Evolutionary conservation across 2,113 vertebrate species (phyloP), one percentile per base, ranked within the genome.

Genomic region (Hydrolagus affinis): DNA sequence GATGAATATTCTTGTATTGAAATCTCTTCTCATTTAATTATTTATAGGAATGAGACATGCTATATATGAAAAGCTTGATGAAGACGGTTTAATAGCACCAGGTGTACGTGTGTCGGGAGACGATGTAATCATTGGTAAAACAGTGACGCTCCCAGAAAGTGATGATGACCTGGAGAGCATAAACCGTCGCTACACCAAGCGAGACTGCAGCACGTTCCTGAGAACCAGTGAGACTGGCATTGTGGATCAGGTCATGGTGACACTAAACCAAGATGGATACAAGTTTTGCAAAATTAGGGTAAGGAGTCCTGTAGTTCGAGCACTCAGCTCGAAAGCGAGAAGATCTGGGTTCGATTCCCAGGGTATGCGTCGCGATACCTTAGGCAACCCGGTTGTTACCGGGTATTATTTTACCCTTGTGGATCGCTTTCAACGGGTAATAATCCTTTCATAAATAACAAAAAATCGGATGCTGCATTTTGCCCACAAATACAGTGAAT

Each of bases 281-380:
- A 99, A 99, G 88, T 99, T 99, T 93, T 99, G 98, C 92, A 99
- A 99, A 91, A 99, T 99, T 85, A 92, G 97, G 92, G 98, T 99
- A 87, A 94, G 96, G 12, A 4, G 25, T 57, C 7, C 59, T 28
- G 56, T 57, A 32, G 44, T 44, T 44, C 1, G 44, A 3, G 44
- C 44, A 44, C 44, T 44, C 44, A 6, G 2, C 6, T 44, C 44
- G 44, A 1, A 44, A 44, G 44, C 44, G 44, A 44, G 6, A 44
- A 44, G 44, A 44, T 6, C 44, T 6, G 6, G 44, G 44, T 44
- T 44, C 44, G 44, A 44, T 44, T 44, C 44, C 44, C 44, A 6
- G 28, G 23, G n/a, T n/a, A n/a, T n/a, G n/a, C 23, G 23, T 23
- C 8, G 71, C n/a, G 71, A 73, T 10, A 30, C 30, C 44, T 44